Conservation (phyloP, 2,888 invertebrate species). For the Cepaea hortensis region DNA sequence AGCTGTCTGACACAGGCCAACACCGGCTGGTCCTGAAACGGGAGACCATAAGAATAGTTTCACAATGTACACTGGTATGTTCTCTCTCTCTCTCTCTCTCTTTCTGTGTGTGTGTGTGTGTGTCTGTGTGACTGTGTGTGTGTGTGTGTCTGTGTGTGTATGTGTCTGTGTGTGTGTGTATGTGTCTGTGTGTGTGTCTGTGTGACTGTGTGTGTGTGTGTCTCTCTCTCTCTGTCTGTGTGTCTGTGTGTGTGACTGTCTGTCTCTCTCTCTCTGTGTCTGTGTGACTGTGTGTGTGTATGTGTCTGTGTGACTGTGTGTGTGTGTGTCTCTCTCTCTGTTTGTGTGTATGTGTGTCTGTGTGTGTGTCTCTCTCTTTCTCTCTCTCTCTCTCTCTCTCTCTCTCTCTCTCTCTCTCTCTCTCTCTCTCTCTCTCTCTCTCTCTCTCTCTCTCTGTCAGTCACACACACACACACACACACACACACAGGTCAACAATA, state of each 20-base stretch:
- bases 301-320: too few relatives aligned
- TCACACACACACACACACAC: background rate
- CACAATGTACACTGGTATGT: background rate
- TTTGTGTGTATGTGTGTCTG: too few relatives aligned
- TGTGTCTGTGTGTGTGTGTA: slow-evolving; percentile 10
- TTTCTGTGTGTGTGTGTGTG: background rate
- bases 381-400: background rate
- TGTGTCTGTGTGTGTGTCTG: background rate
- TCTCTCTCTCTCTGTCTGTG: background rate
- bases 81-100: background rate
- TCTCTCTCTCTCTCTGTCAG: background rate
- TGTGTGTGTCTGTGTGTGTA: slow-evolving; percentile 1
- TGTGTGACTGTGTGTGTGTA: background rate
- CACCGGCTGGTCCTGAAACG: background rate
- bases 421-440: background rate
- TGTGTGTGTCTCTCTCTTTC: too few relatives aligned
- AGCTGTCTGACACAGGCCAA: background rate
- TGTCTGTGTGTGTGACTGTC: background rate
- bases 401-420: slow-evolving; percentile 34
- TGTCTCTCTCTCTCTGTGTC: background rate
- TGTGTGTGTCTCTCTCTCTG: too few relatives aligned
- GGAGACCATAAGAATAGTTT: background rate
- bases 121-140: slow-evolving; percentile 9
- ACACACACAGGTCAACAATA: background rate
- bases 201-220: background rate